Base-by-base conservation (phyloP, 2,797 vertebrate genomes). In the Tolypeutes matacus region DNA sequence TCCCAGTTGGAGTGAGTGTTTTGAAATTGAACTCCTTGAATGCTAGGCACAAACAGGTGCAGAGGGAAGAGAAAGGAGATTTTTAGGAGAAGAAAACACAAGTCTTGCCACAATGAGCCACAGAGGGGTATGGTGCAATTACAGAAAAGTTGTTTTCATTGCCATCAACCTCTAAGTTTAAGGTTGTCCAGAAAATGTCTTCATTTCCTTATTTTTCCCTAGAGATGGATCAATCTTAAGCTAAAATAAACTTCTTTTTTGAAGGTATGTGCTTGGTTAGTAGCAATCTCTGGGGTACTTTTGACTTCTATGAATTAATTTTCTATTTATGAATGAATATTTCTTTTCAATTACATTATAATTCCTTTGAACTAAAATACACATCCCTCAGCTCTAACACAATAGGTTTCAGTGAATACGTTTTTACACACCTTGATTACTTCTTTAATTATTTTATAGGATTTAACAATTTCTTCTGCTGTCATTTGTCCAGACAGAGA, bases 311-410 rank as follows among this genome's bases (percentile, higher is more conserved):
- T 29, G 11, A 87, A 78, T 18, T 87, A n/a, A 77, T 80, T 75
- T 73, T 49, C 39, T 87, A 58, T 46, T 83, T 84, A 94, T 78
- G 20, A 91, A 75, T 15, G 49, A 13, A n/a, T 9, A 27, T 49
- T 3, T 29, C 12, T 93, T 93, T 86, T 83, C 15, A 73, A 69
- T 80, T 81, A 39, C 23, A 27, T 85, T 92, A 85, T 25, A 75
- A 20, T n/a, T 92, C 23, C 76, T 94, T 70, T 76, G 31, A 94
- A 7, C 53, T 72, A 89, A 94, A 92, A 76, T 77, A 46, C 29
- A 7, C 64, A 18, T 67, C 29, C 15, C 17, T 86, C 51, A 27
- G 5, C 69, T 31, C 29, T 70, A 86, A 65, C 60, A 81, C 73
- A 72, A 36, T 76, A 76, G 42, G 20, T 86, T 81, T 92, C 81